These are phyloP conservation scores for Bovichtus variegatus DNA, from an alignment of 2,797 vertebrate species.

Conservation along the genomic window DNA sequence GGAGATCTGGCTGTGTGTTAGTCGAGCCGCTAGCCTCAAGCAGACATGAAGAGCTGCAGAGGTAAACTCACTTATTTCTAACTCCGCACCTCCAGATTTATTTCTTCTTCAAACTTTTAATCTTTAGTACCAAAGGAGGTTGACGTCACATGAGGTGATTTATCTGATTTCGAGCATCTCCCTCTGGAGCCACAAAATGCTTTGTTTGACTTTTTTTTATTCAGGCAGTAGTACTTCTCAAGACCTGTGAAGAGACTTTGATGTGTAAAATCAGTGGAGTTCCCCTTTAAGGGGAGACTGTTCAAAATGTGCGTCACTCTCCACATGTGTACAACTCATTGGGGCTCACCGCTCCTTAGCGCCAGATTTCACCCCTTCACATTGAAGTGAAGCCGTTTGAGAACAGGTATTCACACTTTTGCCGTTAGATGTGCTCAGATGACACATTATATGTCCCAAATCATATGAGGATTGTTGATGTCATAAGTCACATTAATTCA, in stretches of 20 bases:
- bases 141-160: not conserved
- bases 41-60: not conserved
- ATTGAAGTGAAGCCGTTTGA: not conserved
- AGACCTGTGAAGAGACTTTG: not conserved
- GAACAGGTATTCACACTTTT: not conserved
- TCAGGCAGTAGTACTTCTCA: too few relatives aligned
- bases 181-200: not conserved
- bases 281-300: not conserved
- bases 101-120: not conserved
- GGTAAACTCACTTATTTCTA: not conserved
- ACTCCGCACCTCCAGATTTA: not conserved
- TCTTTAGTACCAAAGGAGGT: not conserved
- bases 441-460: not conserved
- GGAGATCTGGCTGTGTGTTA: too few relatives aligned
- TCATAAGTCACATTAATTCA: not conserved
- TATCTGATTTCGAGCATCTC: not conserved
- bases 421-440: not conserved
- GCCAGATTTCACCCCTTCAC: not conserved
- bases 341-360: not conserved
- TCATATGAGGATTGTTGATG: not conserved
- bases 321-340: not conserved
- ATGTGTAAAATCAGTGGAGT: not conserved
- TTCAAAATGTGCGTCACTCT: not conserved
- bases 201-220: too few relatives aligned
- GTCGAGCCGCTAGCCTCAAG: not conserved